Percentiles rank a stretch among this genome's conserved stretches.
These are phyloP conservation scores for Capitella teleta DNA, from an alignment of 1,140 invertebrate genomes.

Conservation along the genomic window DNA sequence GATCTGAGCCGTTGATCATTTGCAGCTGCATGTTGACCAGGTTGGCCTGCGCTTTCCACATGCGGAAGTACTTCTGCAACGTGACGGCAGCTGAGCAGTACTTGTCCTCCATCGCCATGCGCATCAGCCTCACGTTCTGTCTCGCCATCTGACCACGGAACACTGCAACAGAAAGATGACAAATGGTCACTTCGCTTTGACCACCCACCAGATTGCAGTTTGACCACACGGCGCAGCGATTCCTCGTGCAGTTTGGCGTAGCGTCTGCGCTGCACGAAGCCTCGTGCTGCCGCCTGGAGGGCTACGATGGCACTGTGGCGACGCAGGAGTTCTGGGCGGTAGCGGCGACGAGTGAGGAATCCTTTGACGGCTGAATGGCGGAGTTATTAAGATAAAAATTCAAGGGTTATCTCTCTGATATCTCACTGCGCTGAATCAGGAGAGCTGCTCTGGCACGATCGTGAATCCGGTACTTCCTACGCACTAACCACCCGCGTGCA, in stretches of 20 bases:
- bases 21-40: slow-evolving; percentile 24
- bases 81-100: slow-evolving; percentile 17
- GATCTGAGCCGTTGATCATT: slow-evolving; percentile 22
- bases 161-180: slow-evolving; percentile 16
- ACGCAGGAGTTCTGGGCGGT: no score
- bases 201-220: slow-evolving; percentile 22
- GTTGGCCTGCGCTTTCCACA: slow-evolving; percentile 21
- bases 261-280: background rate
- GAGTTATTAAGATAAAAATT: no score
- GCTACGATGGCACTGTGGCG: no score
- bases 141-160: slow-evolving; percentile 17
- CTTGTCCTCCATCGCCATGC: background rate
- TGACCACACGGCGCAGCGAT: background rate
- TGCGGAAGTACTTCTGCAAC: slow-evolving; percentile 31
- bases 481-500: slow-evolving; percentile 16
- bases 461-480: slow-evolving; percentile 16
- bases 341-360: no score
- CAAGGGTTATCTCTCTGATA: no score
- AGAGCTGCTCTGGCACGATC: no score
- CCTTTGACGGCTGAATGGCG: no score
- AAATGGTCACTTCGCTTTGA: background rate
- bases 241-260: background rate
- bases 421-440: no score
- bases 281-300: slow-evolving; percentile 2
- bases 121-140: slow-evolving; percentile 14